These are phyloP conservation scores for Torymus texanus DNA, from an alignment of 2,888 invertebrate genomes.

Conservation along the genomic window DNA sequence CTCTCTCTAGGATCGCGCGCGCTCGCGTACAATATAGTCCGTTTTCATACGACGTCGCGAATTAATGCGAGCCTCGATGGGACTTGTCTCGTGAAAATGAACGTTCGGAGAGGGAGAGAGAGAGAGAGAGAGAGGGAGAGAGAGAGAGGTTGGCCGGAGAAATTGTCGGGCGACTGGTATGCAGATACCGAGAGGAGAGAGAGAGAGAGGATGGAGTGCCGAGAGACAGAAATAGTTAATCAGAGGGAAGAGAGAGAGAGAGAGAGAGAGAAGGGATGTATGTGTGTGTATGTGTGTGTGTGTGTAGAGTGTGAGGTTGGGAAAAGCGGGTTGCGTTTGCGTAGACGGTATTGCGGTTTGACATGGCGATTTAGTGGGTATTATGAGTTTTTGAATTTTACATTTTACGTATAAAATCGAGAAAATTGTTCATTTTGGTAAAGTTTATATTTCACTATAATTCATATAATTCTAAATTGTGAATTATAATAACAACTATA, in stretches of 20 bases:
- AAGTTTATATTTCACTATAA: no score
- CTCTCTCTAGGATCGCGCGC: constrained; percentile 25
- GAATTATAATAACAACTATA: no score
- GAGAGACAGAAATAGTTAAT: constrained; percentile 39
- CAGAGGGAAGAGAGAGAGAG: constrained; percentile 16
- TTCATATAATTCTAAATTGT: no score
- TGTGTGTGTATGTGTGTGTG: not conserved
- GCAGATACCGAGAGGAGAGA: not conserved
- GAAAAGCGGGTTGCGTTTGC: not conserved
- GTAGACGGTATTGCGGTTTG: not conserved
- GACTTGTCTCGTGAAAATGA: constrained; percentile 60
- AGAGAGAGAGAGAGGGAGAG: not conserved
- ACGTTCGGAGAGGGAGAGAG: constrained; percentile 36
- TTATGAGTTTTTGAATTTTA: no score
- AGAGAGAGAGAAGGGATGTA: not conserved
- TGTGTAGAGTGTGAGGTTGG: not conserved
- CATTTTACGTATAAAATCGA: no score
- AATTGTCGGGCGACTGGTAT: constrained; percentile 20
- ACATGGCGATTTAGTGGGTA: no score
- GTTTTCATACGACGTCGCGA: constrained; percentile 45
- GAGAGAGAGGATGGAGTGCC: not conserved
- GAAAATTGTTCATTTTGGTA: no score
- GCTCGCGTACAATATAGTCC: constrained; percentile 22
- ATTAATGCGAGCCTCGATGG: constrained; percentile 60
- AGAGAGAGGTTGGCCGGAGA: not conserved